Conservation (phyloP, 2,113 vertebrate species). For the Galemys pyrenaicus region DNA sequence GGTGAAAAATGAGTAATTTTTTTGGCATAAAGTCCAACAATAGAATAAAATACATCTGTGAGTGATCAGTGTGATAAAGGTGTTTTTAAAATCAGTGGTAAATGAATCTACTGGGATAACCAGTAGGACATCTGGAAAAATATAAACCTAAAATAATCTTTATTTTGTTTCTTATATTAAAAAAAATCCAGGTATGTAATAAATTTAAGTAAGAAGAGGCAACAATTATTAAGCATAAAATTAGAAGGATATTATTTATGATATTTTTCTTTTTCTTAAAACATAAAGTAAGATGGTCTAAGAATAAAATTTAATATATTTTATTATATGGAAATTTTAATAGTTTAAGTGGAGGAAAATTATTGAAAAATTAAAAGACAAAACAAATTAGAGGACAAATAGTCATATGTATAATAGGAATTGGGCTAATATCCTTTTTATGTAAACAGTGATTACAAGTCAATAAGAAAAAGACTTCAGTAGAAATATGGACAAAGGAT, state of each 20-base stretch:
- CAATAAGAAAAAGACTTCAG: constrained; percentile 13
- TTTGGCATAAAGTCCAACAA: background rate
- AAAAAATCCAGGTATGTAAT: background rate
- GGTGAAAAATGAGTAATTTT: background rate
- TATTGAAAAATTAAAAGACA: background rate
- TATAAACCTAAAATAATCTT: background rate
- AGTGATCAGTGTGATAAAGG: background rate
- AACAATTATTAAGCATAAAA: background rate
- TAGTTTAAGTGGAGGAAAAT: background rate
- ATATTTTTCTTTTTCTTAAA: background rate
- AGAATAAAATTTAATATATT: background rate
- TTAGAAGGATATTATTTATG: background rate
- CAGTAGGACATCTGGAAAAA: background rate
- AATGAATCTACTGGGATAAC: background rate
- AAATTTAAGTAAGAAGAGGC: background rate
- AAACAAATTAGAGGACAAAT: background rate
- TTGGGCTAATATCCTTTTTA: background rate
- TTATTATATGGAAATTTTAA: background rate
- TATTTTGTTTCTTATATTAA: background rate
- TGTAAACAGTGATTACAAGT: background rate
- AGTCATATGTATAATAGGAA: background rate
- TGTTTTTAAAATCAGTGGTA: background rate
- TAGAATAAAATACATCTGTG: background rate
- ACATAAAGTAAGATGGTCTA: background rate
- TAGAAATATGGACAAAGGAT: background rate